Conservation (phyloP, 2,797 vertebrate genomes). For the Alectoris magna region DNA sequence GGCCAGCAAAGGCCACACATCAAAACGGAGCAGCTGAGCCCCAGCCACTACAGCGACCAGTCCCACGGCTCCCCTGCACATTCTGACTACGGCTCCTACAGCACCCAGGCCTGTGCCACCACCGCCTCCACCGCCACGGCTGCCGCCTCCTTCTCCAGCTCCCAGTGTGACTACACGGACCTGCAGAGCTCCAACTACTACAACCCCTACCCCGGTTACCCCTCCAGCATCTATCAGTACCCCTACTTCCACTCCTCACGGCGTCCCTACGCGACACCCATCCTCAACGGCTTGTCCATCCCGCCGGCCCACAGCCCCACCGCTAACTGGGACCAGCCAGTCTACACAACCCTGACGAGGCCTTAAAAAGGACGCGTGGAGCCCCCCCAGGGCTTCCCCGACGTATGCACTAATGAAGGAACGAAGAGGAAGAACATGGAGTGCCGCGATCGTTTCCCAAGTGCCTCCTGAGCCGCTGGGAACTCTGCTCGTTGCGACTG, state of each 20-base stretch:
- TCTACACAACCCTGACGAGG: conserved; percentile 95
- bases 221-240: conserved; percentile 94
- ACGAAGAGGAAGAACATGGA: conserved; percentile 36
- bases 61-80: conserved; percentile 89
- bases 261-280: conserved; percentile 90
- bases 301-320: conserved; percentile 92
- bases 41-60: conserved; percentile 91
- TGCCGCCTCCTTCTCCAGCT: conserved; percentile 85
- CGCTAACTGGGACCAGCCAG: conserved; percentile 94
- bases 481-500: conserved; percentile 8
- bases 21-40: conserved; percentile 97
- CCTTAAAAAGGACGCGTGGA: conserved; percentile 75
- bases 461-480: conserved; percentile 89
- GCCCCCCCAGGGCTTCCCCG: conserved; percentile 45
- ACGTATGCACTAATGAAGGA: conserved; percentile 81
- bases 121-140: conserved; percentile 78
- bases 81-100: conserved; percentile 88
- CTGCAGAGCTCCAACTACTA: conserved; percentile 95
- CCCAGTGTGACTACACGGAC: conserved; percentile 96
- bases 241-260: conserved; percentile 95
- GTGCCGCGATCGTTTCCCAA: conserved; percentile 71
- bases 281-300: conserved; percentile 92
- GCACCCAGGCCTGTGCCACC: conserved; percentile 85
- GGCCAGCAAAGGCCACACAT: conserved; percentile 91
- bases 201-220: conserved; percentile 91